phyloP scores from a whole-genome alignment of 2,797 vertebrate species.

The Lates japonicus region DNA sequence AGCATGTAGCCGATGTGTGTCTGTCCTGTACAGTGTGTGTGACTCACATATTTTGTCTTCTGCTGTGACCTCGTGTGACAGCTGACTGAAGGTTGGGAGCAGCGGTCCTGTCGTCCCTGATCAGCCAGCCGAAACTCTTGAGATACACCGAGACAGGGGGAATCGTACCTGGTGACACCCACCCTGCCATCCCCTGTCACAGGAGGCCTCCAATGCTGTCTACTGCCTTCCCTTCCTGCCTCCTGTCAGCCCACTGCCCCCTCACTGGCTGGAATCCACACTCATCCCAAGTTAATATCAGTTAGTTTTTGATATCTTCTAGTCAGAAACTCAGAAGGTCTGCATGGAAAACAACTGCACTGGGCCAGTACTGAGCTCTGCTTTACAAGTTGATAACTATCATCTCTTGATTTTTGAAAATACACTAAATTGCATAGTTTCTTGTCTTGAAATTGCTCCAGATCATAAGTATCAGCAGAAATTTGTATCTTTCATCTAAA shows the following conservation, averaged over 20 bases:
- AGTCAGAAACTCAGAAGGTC: slow-evolving; percentile 16
- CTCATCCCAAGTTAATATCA: slow-evolving; percentile 27
- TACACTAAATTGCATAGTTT: background rate
- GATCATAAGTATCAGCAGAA: background rate
- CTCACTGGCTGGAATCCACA: slow-evolving; percentile 35
- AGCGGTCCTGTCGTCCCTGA: slow-evolving; percentile 80
- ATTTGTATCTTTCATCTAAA: background rate
- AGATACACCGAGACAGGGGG: slow-evolving; percentile 71
- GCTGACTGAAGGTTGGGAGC: slow-evolving; percentile 85
- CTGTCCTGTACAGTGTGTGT: slow-evolving; percentile 59
- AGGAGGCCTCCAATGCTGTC: slow-evolving; percentile 55
- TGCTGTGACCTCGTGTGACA: slow-evolving; percentile 81
- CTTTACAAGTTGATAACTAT: background rate
- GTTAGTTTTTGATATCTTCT: slow-evolving; percentile 26
- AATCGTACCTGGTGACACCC: slow-evolving; percentile 83
- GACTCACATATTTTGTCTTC: slow-evolving; percentile 53
- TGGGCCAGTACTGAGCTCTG: background rate
- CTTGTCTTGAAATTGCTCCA: background rate
- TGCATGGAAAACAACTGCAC: background rate
- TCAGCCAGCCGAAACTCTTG: slow-evolving; percentile 84
- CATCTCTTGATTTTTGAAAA: background rate
- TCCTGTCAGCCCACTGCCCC: slow-evolving; percentile 65
- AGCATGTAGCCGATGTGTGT: slow-evolving; percentile 37
- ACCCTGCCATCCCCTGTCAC: slow-evolving; percentile 79
- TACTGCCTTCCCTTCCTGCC: slow-evolving; percentile 38